phyloP scores from a whole-genome alignment of 2,888 invertebrate species.

The Megamerina dolium region DNA sequence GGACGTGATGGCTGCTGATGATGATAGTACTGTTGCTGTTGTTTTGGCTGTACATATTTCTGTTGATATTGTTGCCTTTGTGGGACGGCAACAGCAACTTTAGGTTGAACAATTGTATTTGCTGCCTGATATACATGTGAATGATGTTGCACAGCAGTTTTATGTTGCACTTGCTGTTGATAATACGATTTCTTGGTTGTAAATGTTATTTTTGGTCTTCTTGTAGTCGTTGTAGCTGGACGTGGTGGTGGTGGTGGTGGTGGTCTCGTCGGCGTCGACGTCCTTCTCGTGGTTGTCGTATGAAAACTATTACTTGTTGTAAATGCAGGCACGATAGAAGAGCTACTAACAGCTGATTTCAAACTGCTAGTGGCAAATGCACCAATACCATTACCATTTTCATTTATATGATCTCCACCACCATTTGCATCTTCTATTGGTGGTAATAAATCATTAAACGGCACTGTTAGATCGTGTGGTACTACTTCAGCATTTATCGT shows the following conservation, averaged over 20 bases:
- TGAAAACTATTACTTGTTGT: no score
- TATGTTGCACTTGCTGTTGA: slow-evolving; percentile 21
- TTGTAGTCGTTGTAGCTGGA: slow-evolving; percentile 6
- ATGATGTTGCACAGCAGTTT: slow-evolving; percentile 19
- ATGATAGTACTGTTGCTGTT: not conserved
- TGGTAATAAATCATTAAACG: slow-evolving; percentile 43
- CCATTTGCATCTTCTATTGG: slow-evolving; percentile 26
- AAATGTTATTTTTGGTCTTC: slow-evolving; percentile 2
- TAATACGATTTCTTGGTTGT: slow-evolving; percentile 18
- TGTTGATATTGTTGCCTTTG: not conserved
- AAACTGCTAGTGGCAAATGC: no score
- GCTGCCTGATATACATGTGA: not conserved
- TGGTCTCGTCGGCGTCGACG: not conserved
- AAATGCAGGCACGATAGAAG: no score
- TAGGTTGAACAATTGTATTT: not conserved
- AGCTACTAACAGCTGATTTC: no score
- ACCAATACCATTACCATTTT: no score
- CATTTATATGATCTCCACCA: no score
- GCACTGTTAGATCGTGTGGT: slow-evolving; percentile 28
- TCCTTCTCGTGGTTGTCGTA: not conserved
- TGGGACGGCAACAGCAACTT: not conserved
- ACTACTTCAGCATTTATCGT: slow-evolving; percentile 27
- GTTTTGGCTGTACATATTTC: not conserved
- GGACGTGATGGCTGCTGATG: not conserved
- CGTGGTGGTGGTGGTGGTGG: slow-evolving; percentile 1